Percentiles rank a stretch among this genome's conserved stretches.
These are phyloP conservation scores for Plodia interpunctella DNA, from an alignment of 1,140 invertebrate species.

Conservation along the genomic window DNA sequence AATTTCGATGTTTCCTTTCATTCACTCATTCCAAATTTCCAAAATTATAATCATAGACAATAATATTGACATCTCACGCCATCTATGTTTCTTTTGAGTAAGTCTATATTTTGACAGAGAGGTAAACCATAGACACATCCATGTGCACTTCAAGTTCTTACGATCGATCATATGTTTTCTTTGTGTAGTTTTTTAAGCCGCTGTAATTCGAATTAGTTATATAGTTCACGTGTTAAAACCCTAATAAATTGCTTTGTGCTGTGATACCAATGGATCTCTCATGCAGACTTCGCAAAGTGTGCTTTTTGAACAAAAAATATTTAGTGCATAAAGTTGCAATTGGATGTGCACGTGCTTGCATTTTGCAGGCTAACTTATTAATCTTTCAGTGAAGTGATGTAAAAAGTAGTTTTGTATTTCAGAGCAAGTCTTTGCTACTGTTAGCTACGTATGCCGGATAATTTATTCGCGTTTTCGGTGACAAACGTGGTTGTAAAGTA, in stretches of 20 bases:
- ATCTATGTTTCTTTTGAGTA: background rate
- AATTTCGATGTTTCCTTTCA: too few species aligned
- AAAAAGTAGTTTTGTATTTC: conserved; percentile 16
- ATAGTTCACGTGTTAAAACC: conserved; percentile 34
- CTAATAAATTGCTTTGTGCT: conserved; percentile 6
- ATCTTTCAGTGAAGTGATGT: conserved; percentile 39
- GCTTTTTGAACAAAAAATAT: conserved; percentile 23
- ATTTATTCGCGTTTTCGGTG: conserved; percentile 14
- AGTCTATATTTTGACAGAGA: conserved; percentile 37
- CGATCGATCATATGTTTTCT: conserved; percentile 78
- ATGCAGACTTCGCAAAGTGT: conserved; percentile 12
- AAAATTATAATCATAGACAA: background rate
- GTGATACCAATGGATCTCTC: background rate
- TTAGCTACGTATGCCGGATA: background rate
- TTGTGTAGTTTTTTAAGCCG: conserved; percentile 75
- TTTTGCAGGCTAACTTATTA: conserved; percentile 54
- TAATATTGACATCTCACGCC: background rate
- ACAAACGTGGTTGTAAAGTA: conserved; percentile 21
- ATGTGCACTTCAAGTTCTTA: conserved; percentile 70
- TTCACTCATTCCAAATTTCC: background rate
- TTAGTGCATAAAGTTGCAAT: conserved; percentile 60
- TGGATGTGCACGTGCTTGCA: conserved; percentile 70
- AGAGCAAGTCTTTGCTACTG: conserved; percentile 14
- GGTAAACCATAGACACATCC: conserved; percentile 59
- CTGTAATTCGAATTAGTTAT: conserved; percentile 68